A percentile compares a stretch with the other conserved stretches of the same genome.
phyloP scores from a whole-genome alignment of 2,113 vertebrate genomes.

The Nycticryphes semicollaris region DNA sequence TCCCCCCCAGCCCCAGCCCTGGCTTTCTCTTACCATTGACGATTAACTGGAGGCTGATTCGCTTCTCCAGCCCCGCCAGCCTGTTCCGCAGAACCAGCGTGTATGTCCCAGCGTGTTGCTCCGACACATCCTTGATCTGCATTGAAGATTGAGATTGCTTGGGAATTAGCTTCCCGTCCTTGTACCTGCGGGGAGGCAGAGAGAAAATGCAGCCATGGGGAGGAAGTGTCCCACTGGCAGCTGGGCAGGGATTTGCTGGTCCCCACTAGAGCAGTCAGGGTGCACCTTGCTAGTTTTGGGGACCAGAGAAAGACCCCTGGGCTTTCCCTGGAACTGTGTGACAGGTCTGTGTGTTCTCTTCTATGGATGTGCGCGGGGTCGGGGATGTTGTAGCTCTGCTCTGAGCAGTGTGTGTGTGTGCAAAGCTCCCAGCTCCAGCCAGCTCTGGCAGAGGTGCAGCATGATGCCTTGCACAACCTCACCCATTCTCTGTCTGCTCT shows the following conservation, averaged over 20 bases:
- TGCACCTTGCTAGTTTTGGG: background rate
- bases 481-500: background rate
- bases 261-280: background rate
- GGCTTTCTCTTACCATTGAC: conserved; percentile 85
- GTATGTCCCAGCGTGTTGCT: conserved; percentile 87
- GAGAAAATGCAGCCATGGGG: conserved; percentile 50
- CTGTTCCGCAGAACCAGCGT: conserved; percentile 83
- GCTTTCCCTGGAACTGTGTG: background rate
- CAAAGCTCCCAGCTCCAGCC: background rate
- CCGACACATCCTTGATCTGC: conserved; percentile 90
- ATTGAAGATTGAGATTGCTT: conserved; percentile 84
- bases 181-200: conserved; percentile 82
- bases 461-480: fast-evolving
- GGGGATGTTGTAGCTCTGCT: background rate
- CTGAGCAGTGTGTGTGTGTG: background rate
- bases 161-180: conserved; percentile 85
- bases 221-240: conserved; percentile 37
- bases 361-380: background rate
- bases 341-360: background rate
- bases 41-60: conserved; percentile 85
- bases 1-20: background rate
- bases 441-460: background rate
- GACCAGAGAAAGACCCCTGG: background rate
- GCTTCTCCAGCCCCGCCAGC: conserved; percentile 78
- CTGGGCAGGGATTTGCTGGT: background rate